phyloP scores from a whole-genome alignment of 2,113 vertebrate species.

The Thryonomys swinderianus region DNA sequence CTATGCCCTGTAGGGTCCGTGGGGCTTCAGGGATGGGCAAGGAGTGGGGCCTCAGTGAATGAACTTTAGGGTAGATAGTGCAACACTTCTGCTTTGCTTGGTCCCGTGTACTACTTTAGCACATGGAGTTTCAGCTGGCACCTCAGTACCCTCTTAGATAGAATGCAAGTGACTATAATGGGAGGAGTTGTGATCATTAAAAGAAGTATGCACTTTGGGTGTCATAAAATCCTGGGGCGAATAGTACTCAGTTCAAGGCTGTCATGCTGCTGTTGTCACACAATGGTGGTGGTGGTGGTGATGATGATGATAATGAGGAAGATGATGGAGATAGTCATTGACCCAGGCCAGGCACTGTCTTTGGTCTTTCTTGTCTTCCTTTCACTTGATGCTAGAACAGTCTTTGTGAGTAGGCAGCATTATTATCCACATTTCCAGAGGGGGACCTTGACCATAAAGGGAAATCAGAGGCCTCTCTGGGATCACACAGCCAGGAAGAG shows the following conservation, averaged over 20 bases:
- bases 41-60: fast-evolving
- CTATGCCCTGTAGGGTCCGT: not conserved
- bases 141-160: not conserved
- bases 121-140: not conserved
- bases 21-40: no score
- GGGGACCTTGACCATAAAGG: not conserved
- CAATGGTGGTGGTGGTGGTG: not conserved
- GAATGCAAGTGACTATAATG: not conserved
- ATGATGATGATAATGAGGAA: not conserved
- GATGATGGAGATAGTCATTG: not conserved
- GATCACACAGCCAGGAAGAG: not conserved
- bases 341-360: not conserved
- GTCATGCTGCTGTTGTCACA: not conserved
- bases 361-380: not conserved
- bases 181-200: not conserved
- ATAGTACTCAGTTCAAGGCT: not conserved
- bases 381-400: not conserved
- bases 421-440: not conserved
- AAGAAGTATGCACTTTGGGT: not conserved
- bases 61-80: not conserved
- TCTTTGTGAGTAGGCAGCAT: no score
- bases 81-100: not conserved
- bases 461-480: not conserved
- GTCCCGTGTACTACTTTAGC: not conserved
- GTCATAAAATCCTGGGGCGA: not conserved